Percentiles rank a stretch among this genome's conserved stretches.
These are phyloP conservation scores for Temnothorax nylanderi DNA, from an alignment of 1,140 invertebrate genomes.

Conservation along the genomic window DNA sequence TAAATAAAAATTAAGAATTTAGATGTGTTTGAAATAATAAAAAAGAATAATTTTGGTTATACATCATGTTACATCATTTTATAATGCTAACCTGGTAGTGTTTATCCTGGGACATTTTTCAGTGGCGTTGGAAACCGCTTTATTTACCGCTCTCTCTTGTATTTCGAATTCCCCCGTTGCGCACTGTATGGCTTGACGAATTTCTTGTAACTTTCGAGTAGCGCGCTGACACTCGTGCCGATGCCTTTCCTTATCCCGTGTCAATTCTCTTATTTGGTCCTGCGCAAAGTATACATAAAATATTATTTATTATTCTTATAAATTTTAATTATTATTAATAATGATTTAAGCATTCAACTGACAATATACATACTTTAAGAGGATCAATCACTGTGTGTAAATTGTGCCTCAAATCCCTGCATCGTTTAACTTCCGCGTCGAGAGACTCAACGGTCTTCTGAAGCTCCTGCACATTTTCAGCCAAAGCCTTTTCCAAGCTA, in stretches of 20 bases:
- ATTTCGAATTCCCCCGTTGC: conserved; percentile 69
- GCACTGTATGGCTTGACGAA: conserved; percentile 68
- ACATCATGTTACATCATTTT: conserved; percentile 23
- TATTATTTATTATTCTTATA: neutral
- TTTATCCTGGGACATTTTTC: conserved; percentile 82
- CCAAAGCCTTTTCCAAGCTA: conserved; percentile 79
- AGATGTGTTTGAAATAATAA: neutral
- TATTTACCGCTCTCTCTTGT: conserved; percentile 74
- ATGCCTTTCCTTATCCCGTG: conserved; percentile 75
- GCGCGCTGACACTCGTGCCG: conserved; percentile 58
- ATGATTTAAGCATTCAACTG: neutral
- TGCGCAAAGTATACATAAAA: conserved; percentile 56
- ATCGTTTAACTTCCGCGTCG: conserved; percentile 69
- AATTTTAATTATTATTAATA: neutral
- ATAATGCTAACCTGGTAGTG: conserved; percentile 80
- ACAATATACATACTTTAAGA: conserved; percentile 63
- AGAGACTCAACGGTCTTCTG: conserved; percentile 80
- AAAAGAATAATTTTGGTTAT: too few species aligned
- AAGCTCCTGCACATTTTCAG: conserved; percentile 76
- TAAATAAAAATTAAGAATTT: conserved; percentile 6
- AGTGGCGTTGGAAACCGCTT: conserved; percentile 75
- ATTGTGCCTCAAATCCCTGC: conserved; percentile 66
- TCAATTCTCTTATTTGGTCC: conserved; percentile 79
- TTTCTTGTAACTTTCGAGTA: conserved; percentile 57
- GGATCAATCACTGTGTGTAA: conserved; percentile 68